Evolutionary conservation across 1,140 invertebrate species (phyloP).

Genomic region (Sycophila sp.): DNA sequence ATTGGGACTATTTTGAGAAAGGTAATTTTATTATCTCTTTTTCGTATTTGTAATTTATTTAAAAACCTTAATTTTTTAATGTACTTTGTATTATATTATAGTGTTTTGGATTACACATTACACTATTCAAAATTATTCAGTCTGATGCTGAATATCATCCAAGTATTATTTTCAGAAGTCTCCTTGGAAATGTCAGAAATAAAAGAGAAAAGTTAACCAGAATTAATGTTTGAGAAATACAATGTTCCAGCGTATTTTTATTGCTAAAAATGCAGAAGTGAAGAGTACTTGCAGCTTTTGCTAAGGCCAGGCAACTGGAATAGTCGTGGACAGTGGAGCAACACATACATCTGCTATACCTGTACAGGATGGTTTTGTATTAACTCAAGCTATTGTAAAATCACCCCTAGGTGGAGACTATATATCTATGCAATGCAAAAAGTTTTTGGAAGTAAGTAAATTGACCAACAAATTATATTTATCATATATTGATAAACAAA

Average conservation of each 20-base stretch:
- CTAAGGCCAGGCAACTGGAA: conserved; percentile 86
- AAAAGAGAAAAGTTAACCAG: conserved; percentile 86
- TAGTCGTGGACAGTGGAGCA: conserved; percentile 88
- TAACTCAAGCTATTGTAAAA: conserved; percentile 86
- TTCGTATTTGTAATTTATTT: conserved; percentile 4
- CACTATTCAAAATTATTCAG: conserved; percentile 81
- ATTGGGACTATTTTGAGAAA: conserved; percentile 94
- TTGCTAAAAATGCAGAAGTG: conserved; percentile 82
- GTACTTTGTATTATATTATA: conserved; percentile 76
- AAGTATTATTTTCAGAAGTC: conserved; percentile 85
- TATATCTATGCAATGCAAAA: conserved; percentile 80
- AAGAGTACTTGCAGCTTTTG: conserved; percentile 84
- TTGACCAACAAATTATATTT: conserved; percentile 12
- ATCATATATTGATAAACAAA: conserved; percentile 47
- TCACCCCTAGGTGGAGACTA: conserved; percentile 91
- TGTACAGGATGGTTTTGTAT: conserved; percentile 89
- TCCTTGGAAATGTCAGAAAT: conserved; percentile 80
- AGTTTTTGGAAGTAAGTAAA: conserved; percentile 72
- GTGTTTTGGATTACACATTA: conserved; percentile 84
- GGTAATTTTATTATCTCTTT: conserved; percentile 49
- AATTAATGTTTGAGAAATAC: conserved; percentile 93
- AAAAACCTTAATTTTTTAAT: too few relatives aligned
- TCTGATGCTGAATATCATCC: conserved; percentile 85
- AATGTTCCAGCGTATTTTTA: conserved; percentile 89
- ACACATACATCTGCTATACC: conserved; percentile 90